Base-by-base conservation (phyloP, 1,140 invertebrate genomes). In the Heliconius eleuchia region DNA sequence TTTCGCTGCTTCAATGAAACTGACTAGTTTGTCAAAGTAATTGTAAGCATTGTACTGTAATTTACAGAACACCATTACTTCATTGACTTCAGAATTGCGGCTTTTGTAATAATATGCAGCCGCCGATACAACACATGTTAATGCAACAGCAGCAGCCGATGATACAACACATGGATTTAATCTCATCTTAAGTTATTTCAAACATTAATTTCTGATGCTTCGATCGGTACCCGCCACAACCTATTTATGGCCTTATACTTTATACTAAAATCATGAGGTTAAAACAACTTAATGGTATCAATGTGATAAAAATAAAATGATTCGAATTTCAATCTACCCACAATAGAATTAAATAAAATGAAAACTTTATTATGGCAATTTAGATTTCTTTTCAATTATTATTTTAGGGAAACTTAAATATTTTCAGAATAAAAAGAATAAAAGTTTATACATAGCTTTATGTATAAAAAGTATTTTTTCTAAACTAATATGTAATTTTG, bases 11-110 rank as follows among this genome's bases (percentile, higher is more conserved):
- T 93, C 91, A 78, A 94, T 84, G 75, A 90, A 93, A 79, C 92
- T 92, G 42, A 93, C 86, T 74, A 94, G 82, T 81, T 92, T 92
- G 79, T 94, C 93, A 85, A 94, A 94, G 80, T 88, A 94, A 79
- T 92, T 92, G 57, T 87, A 89, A 13, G 89, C 90, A 81, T 94
- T 94, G 60, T 84, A 92, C 77, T 94, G 93, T 46, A 94, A 79
- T 84, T 94, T 94, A 81, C 92, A 94, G 82, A 94, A 94, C 55
- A 94, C 89, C 93, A 94, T 93, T 39, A 94, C 92, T 88, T 94
- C 91, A 84, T 94, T 94, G 57, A 93, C 85, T 76, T 92, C 91
- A n/a, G 83, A 80, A 74, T 84, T 89, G 71, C 92, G 86, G 80
- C 86, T 92, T 85, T 88, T 93, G 79, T 91, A 93, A 80, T 87